Evolutionary conservation across 1,140 invertebrate species (phyloP).

Genomic region (Leucophenga varia): DNA sequence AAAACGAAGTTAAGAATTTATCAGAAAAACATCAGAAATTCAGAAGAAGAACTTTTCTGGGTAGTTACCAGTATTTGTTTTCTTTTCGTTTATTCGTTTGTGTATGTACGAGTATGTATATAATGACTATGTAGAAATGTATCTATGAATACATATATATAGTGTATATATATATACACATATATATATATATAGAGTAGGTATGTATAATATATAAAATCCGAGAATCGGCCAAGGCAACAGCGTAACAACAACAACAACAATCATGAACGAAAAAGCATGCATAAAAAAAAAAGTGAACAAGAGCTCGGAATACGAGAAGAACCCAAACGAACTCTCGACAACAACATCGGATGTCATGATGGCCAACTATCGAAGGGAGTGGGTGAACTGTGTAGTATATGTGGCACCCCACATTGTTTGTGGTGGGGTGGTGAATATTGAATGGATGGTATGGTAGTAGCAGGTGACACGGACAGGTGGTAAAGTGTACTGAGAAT

Average conservation of each 20-base stretch:
- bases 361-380: not conserved
- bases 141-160: not conserved
- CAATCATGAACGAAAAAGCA: no score
- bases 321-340: slow-evolving; percentile 23
- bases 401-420: no score
- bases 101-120: slow-evolving; percentile 13
- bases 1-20: slow-evolving; percentile 48
- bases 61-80: slow-evolving; percentile 1
- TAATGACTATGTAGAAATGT: not conserved
- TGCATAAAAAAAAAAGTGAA: slow-evolving; percentile 9
- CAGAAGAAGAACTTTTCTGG: slow-evolving; percentile 46
- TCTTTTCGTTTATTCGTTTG: slow-evolving; percentile 13
- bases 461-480: no score
- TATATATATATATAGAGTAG: slow-evolving; percentile 6
- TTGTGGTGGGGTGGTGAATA: no score
- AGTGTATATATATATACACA: no score
- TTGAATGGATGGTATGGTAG: no score
- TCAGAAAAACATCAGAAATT: slow-evolving; percentile 55
- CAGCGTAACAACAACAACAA: slow-evolving; percentile 18
- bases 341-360: slow-evolving; percentile 43
- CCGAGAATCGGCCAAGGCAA: slow-evolving; percentile 52
- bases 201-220: slow-evolving; percentile 11
- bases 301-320: slow-evolving; percentile 4
- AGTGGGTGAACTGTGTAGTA: not conserved
- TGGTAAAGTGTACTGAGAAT: no score